A percentile compares a stretch with the other conserved stretches of the same genome.
phyloP scores from a whole-genome alignment of 2,113 vertebrate genomes.

The Hypomesus transpacificus region DNA sequence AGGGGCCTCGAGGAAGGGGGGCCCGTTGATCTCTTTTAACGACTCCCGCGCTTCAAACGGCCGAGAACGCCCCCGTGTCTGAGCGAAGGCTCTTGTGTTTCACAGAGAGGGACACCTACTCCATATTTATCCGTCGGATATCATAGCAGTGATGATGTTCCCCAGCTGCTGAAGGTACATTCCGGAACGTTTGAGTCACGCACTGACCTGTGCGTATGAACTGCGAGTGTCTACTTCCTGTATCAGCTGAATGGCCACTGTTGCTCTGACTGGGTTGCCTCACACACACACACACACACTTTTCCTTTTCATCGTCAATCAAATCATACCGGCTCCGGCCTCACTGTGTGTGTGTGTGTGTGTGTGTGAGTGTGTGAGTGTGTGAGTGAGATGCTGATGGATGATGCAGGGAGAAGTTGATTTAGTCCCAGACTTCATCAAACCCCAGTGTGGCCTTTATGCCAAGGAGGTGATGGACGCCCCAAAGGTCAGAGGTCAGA shows the following conservation, averaged over 20 bases:
- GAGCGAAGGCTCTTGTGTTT: not conserved
- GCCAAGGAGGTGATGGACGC: conserved; percentile 59
- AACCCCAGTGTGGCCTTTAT: conserved; percentile 55
- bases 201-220: not conserved
- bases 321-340: conserved; percentile 3
- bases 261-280: conserved; percentile 7
- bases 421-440: conserved; percentile 57
- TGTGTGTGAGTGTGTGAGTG: conserved; percentile 35
- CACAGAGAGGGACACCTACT: conserved; percentile 1
- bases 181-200: conserved; percentile 21
- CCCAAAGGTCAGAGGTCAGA: conserved; percentile 44
- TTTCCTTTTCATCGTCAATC: conserved; percentile 29
- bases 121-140: conserved; percentile 15
- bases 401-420: conserved; percentile 55
- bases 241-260: conserved; percentile 7
- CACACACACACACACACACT: not conserved
- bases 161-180: conserved; percentile 36
- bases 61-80: not conserved
- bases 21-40: conserved; percentile 5
- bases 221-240: not conserved
- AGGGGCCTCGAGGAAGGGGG: conserved; percentile 17
- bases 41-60: not conserved
- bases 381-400: conserved; percentile 60
- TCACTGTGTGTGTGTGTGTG: conserved; percentile 27
- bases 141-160: conserved; percentile 10